Evolutionary conservation across 2,888 invertebrate species (phyloP), one percentile per base, ranked within the genome.

Genomic region (Pemphredon lugubris): DNA sequence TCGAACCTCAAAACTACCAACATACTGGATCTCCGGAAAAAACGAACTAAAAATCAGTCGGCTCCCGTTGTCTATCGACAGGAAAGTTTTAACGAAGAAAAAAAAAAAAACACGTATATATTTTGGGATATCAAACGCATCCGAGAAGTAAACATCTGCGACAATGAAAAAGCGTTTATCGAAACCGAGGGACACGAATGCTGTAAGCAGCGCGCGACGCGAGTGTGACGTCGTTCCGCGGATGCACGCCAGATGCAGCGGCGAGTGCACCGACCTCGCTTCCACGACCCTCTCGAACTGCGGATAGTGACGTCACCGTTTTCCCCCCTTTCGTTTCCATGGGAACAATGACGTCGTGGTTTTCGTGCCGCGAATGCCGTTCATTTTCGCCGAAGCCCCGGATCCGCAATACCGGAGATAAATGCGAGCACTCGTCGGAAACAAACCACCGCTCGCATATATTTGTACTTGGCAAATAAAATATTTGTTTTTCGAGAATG

Each of bases 261-360:
- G 53, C 70, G 76, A 73, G 86, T 85, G 83, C 86, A 83, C 68
- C 82, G 85, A 86, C 85, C 73, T 72, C 45, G 50, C 51, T 42
- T 60, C 67, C 72, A 66, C 55, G 75, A 45, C 59, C 64, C 54
- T 18, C 45, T 45, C 32, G 61, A 57, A 23, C 58, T 58, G 60
- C 74, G 75, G 80, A 81, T 73, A 55, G 81, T 77, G 84, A 84
- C 87, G 87, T 87, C 86, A 87, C 76, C 68, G 84, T 51, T 65
- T 42, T 13, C 44, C 34, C 47, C 58, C 51, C 7, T 20, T 40
- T 48, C 50, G 72, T 87, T 73, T 74, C 87, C 86, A 87, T 87
- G 85, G 86, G 73, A 82, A 86, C 87, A 54, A 23, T 86, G 87
- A 87, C 87, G 87, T 87, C 83, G 86, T 59, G 37, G 45, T 65